These are phyloP conservation scores for Zoanthus solanderi DNA, from an alignment of 92 coral and sea anemone genomes.

Conservation along the genomic window DNA sequence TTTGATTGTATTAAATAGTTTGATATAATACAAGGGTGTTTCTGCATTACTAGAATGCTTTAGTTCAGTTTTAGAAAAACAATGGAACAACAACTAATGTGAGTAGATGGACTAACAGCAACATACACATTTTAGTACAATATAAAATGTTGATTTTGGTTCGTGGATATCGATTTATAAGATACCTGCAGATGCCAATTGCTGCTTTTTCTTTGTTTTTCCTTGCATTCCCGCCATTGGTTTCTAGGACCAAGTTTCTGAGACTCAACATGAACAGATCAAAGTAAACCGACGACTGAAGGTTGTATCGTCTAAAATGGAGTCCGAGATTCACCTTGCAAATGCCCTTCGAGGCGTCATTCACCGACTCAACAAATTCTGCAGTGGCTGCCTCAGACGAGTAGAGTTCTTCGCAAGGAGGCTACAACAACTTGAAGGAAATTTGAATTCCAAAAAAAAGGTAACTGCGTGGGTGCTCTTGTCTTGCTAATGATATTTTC, in stretches of 20 bases:
- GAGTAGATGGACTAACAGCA: too few relatives aligned
- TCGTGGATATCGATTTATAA: too few relatives aligned
- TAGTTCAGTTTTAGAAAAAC: too few relatives aligned
- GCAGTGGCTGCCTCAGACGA: conserved; percentile 31
- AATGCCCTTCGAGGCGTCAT: conserved; percentile 39
- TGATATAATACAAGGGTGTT: too few relatives aligned
- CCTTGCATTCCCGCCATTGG: too few relatives aligned
- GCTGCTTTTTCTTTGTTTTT: too few relatives aligned
- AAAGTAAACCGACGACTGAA: conserved; percentile 22
- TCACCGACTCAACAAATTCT: conserved; percentile 36
- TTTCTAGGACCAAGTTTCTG: conserved; percentile 15
- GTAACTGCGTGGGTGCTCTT: not conserved
- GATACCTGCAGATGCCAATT: too few relatives aligned
- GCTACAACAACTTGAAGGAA: conserved; percentile 23
- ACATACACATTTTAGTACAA: too few relatives aligned
- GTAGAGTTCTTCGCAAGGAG: conserved; percentile 33
- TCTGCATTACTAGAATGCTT: too few relatives aligned
- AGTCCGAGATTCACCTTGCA: conserved; percentile 36
- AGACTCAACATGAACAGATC: not conserved
- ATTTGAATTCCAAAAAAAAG: conserved; percentile 18
- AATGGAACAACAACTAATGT: too few relatives aligned
- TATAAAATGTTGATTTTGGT: too few relatives aligned
- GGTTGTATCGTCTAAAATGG: not conserved
- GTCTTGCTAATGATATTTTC: not conserved
- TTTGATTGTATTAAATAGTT: too few relatives aligned